Base-by-base conservation (phyloP, 2,888 invertebrate genomes). In the Chrysodeixis includens region DNA sequence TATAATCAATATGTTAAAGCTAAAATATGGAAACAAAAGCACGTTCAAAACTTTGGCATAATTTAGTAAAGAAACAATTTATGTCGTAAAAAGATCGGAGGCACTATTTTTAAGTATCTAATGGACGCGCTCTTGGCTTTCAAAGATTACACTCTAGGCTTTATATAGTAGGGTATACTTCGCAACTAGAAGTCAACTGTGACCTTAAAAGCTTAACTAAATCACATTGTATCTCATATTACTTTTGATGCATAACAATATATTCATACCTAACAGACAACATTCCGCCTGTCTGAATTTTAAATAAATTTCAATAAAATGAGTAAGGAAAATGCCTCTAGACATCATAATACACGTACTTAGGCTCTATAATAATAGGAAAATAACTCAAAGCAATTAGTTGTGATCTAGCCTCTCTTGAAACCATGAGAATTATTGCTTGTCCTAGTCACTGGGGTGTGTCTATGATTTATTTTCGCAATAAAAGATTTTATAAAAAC, bases 71-170 rank as follows among this genome's bases (percentile, higher is more conserved):
- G 56, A n/a, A 58, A 63, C 30, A 60, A 60, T 9, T 14, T 12
- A 14, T 46, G 54, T 64, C 53, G 46, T 70, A 61, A 40, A 62
- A 59, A 67, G 67, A 54, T 26, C 62, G 49, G 72, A 80, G 82
- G 78, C 81, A 78, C 82, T 69, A 70, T 71, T 65, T 56, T 56
- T 54, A 82, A 81, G 80, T 67, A 78, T 66, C 81, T 80, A 81
- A 80, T 81, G 81, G 81, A 81, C 81, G 82, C 81, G 72, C 70
- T 78, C 71, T 74, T 75, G 58, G 66, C 62, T 69, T 69, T 55
- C 61, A 69, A 62, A 69, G 58, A 71, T 73, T 73, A 72, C 26
- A 69, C 66, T 69, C 69, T 74, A 81, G 65, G 64, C 68, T 67
- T 70, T 81, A 68, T 30, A 68, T 63, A 69, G 30, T 66, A 65